Evolutionary conservation across 2,113 vertebrate species (phyloP).

Genomic region (Gasterosteus aculeatus): DNA sequence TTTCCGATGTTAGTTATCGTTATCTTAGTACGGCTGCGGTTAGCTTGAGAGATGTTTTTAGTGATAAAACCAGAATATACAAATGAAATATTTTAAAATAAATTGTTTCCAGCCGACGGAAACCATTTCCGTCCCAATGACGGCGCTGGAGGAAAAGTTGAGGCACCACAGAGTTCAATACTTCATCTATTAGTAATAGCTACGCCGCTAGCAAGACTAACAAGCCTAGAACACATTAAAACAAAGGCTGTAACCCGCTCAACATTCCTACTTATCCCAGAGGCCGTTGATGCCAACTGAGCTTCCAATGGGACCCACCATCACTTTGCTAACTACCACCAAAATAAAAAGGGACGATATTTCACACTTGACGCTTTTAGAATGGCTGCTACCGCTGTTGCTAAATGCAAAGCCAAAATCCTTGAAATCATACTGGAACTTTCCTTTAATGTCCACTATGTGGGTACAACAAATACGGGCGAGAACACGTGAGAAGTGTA

Average conservation of each 20-base stretch:
- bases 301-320: conserved; percentile 1
- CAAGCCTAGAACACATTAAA: not conserved
- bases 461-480: not conserved
- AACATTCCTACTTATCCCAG: not conserved
- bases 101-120: not conserved
- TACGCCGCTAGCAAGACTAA: not conserved
- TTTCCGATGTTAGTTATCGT: not conserved
- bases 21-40: not conserved
- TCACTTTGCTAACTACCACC: not conserved
- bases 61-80: not conserved
- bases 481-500: not conserved
- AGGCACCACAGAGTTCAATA: not conserved
- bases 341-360: not conserved
- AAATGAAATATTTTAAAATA: not conserved
- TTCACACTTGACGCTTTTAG: not conserved
- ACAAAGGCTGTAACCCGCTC: not conserved
- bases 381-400: not conserved
- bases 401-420: conserved; percentile 7
- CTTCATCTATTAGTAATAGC: not conserved
- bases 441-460: conserved; percentile 21
- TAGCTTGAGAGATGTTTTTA: not conserved
- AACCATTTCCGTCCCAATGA: not conserved
- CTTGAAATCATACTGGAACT: conserved; percentile 46
- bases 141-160: not conserved
- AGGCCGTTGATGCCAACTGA: not conserved